phyloP scores from a whole-genome alignment of 2,113 vertebrate genomes.

The Corythornis madagascariensis region DNA sequence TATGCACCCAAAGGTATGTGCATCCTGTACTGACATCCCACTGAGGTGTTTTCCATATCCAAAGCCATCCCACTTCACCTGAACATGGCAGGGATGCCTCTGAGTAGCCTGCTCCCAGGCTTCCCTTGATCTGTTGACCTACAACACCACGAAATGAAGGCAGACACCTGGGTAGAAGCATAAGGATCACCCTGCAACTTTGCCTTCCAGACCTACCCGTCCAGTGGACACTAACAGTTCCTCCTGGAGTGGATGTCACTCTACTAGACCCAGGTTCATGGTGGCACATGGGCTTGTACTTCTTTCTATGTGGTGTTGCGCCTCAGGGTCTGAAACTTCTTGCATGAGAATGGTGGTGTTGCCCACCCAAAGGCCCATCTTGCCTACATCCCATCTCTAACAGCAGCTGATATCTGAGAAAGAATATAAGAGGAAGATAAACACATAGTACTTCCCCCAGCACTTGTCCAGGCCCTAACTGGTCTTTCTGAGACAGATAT shows the following conservation, averaged over 20 bases:
- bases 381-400: neutral
- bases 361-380: neutral
- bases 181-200: neutral
- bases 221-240: neutral
- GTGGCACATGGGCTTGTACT: neutral
- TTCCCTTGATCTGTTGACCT: neutral
- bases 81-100: neutral
- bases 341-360: neutral
- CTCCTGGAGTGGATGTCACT: neutral
- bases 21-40: neutral
- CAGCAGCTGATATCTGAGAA: neutral
- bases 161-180: neutral
- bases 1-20: neutral
- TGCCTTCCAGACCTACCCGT: neutral
- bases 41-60: neutral
- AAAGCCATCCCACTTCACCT: neutral
- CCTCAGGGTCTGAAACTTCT: neutral
- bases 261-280: rapidly evolving
- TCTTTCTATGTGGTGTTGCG: neutral
- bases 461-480: neutral
- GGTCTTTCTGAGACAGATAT: neutral
- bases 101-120: neutral
- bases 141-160: neutral
- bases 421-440: neutral
- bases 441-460: neutral